phyloP scores from a whole-genome alignment of 2,888 invertebrate genomes.

The Eretmocerus hayati region DNA sequence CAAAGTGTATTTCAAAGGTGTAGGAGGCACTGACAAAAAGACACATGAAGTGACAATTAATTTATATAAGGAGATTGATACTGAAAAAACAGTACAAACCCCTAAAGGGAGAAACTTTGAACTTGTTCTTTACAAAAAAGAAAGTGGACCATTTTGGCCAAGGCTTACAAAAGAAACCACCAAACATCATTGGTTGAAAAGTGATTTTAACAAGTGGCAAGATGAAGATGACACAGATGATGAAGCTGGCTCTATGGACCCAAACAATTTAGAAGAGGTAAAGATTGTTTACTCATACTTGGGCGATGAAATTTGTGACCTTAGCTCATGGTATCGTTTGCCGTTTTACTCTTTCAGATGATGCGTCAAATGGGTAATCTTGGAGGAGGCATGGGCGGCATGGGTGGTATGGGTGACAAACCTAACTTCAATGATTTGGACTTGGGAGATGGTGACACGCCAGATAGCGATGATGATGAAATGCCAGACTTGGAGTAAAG shows the following conservation, averaged over 20 bases:
- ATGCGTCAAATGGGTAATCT: slow-evolving; percentile 72
- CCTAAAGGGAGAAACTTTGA: slow-evolving; percentile 70
- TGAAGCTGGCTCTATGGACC: slow-evolving; percentile 46
- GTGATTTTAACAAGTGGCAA: slow-evolving; percentile 96
- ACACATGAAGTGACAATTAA: slow-evolving; percentile 82
- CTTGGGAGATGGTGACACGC: slow-evolving; percentile 54
- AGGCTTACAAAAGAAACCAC: slow-evolving; percentile 77
- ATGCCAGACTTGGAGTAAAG: slow-evolving; percentile 67
- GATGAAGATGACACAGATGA: slow-evolving; percentile 93
- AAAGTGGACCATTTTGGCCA: slow-evolving; percentile 79
- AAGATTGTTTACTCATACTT: no score
- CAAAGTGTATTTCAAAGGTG: slow-evolving; percentile 73
- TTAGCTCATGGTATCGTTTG: not conserved
- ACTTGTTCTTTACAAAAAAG: slow-evolving; percentile 62
- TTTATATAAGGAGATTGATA: slow-evolving; percentile 73
- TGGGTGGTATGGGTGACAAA: slow-evolving; percentile 53
- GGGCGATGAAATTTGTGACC: no score
- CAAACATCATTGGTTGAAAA: slow-evolving; percentile 92
- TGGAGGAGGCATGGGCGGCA: no score
- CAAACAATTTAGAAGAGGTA: slow-evolving; percentile 56
- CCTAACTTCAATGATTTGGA: slow-evolving; percentile 71
- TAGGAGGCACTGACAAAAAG: slow-evolving; percentile 77
- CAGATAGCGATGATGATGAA: slow-evolving; percentile 61
- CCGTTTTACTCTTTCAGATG: slow-evolving; percentile 47
- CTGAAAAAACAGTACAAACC: slow-evolving; percentile 67